Base-by-base conservation (phyloP, 1,140 invertebrate species). In the Contarinia nasturtii region DNA sequence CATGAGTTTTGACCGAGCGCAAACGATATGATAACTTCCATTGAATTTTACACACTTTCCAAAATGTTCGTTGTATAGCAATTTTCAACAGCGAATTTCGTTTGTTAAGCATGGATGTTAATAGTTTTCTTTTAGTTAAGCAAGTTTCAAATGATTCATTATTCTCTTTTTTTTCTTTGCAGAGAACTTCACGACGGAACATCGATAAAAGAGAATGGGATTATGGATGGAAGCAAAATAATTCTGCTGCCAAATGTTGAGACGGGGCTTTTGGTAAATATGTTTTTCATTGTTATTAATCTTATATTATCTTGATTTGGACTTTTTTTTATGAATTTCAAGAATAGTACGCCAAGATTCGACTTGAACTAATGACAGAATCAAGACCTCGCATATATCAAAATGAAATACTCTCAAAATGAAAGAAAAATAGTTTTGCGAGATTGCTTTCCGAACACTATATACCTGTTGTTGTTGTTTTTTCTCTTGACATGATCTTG, bases 201-300 rank as follows among this genome's bases (percentile, higher is more conserved):
- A 49, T 69, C 92, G 37, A 27, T 27, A 72, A 79, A 64, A 21
- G 86, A 92, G 62, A 87, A 94, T 68, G 79, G 80, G 50, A 69
- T 94, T 49, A 72, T 80, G 59, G 83, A 93, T 66, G 87, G 86
- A 49, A 83, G 86, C 53, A 78, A 82, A 56, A 76, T 93, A 50
- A 90, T 86, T 51, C 71, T 94, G 55, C 74, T 93, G 57, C 90
- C 89, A 45, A 90, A 82, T 68, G 86, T 93, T 46, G 89, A 93
- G 73, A 92, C 87, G 54, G 90, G 90, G 64, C 71, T 93, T 55
- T 69, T 91, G 79, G 90, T 93, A 73, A 83, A 83, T 76, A 49
- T 48, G n/a, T 22, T 48, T 46, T 42, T 18, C 40, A 19, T 33
- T 38, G 11, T 33, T 15, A 34, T 34, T 45, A 27, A 27, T 27